These are phyloP conservation scores for Danio albolineatus DNA, from an alignment of 2,797 vertebrate genomes.

Conservation along the genomic window DNA sequence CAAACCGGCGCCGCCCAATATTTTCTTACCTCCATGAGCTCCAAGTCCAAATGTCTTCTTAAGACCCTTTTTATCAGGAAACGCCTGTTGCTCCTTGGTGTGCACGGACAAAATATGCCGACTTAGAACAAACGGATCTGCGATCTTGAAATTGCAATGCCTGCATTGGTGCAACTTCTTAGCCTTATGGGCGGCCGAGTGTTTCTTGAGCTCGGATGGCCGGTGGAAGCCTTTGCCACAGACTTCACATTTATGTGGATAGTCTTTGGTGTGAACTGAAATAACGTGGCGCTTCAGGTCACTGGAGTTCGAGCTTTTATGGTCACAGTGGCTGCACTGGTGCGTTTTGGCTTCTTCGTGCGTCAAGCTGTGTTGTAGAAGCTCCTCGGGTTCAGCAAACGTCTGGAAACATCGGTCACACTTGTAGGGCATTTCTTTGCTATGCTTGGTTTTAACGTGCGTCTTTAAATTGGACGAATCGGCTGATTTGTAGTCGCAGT, in stretches of 20 bases:
- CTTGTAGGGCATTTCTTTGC: constrained; percentile 85
- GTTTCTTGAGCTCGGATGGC: constrained; percentile 90
- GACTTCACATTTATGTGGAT: constrained; percentile 88
- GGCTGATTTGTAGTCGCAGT: constrained; percentile 88
- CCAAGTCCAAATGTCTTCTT: constrained; percentile 79
- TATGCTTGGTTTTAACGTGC: constrained; percentile 88
- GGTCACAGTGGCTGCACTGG: constrained; percentile 88
- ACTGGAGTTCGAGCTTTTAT: constrained; percentile 91
- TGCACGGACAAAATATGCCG: constrained; percentile 90
- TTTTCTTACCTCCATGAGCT: constrained; percentile 54
- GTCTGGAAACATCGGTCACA: constrained; percentile 90
- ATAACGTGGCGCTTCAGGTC: constrained; percentile 90
- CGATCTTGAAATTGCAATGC: constrained; percentile 90
- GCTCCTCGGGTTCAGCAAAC: constrained; percentile 85
- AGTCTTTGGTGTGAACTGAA: constrained; percentile 91
- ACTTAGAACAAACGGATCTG: constrained; percentile 88
- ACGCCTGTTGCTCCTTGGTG: constrained; percentile 85
- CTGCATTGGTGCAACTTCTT: constrained; percentile 89
- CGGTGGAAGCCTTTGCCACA: constrained; percentile 91
- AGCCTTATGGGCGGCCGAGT: constrained; percentile 86
- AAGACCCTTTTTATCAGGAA: constrained; percentile 85
- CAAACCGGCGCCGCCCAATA: constrained; percentile 35
- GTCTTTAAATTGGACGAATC: constrained; percentile 92
- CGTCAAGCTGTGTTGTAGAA: constrained; percentile 82
- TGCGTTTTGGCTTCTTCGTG: constrained; percentile 90